Percentiles rank a stretch among this genome's conserved stretches.
Evolutionary conservation across 2,113 vertebrate species (phyloP).

Genomic region (Tragulus kanchil): DNA sequence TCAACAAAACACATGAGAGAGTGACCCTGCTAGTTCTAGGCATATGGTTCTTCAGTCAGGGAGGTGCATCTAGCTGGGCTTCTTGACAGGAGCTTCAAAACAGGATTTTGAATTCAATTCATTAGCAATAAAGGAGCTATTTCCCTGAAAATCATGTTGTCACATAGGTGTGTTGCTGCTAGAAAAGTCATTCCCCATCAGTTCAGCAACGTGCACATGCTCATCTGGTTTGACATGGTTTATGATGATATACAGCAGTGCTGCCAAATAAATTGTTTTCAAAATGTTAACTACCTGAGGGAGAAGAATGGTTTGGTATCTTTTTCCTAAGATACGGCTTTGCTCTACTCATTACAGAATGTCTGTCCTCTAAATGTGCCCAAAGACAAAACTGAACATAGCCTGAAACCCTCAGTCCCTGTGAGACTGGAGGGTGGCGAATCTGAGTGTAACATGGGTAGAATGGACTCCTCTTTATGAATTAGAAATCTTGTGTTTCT

Average conservation of each 20-base stretch:
- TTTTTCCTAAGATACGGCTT: not conserved
- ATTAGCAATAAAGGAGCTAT: conserved; percentile 73
- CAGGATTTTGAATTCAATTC: conserved; percentile 44
- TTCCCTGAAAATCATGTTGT: conserved; percentile 73
- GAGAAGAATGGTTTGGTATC: not conserved
- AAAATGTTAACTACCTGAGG: conserved; percentile 69
- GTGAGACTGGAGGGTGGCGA: not conserved
- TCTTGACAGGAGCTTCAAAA: conserved; percentile 35
- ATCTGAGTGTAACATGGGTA: not conserved
- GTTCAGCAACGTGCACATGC: conserved; percentile 60
- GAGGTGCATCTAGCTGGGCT: conserved; percentile 28
- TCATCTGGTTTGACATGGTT: conserved; percentile 78
- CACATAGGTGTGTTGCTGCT: conserved; percentile 67
- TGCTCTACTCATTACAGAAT: conserved; percentile 1
- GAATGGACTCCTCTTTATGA: not conserved
- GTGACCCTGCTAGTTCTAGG: conserved; percentile 16
- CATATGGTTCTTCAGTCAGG: not conserved
- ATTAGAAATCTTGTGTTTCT: not conserved
- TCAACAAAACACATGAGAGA: not conserved
- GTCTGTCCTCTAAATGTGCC: not conserved
- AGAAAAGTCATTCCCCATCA: conserved; percentile 59
- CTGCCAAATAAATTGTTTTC: conserved; percentile 63
- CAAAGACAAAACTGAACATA: not conserved
- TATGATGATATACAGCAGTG: conserved; percentile 56
- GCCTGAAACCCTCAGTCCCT: not conserved